Evolutionary conservation across 2,113 vertebrate genomes (phyloP).

Genomic region (Steatornis caripensis): DNA sequence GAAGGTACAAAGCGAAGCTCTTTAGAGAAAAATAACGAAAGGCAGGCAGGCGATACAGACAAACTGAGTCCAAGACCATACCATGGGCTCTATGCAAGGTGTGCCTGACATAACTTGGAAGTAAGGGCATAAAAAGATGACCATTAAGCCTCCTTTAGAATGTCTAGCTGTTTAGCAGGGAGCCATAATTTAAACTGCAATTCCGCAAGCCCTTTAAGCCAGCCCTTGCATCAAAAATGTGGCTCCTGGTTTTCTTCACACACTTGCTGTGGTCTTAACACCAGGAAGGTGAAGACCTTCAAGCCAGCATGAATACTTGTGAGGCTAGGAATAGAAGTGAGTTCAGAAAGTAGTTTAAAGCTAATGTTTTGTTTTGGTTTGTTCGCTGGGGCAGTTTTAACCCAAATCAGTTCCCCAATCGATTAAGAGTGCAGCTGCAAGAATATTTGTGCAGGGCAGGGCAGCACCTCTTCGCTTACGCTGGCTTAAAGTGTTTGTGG

Average conservation of each 20-base stretch:
- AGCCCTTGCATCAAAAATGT: neutral
- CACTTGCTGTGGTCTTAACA: neutral
- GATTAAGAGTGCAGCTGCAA: conserved; percentile 34
- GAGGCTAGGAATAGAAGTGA: neutral
- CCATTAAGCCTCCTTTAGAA: neutral
- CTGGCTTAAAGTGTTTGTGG: conserved; percentile 39
- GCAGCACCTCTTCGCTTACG: conserved; percentile 36
- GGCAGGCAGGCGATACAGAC: neutral
- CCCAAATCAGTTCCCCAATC: neutral
- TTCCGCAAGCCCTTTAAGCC: neutral
- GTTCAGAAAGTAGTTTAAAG: neutral
- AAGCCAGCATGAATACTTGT: neutral
- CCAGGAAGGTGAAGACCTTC: neutral
- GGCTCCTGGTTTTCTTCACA: neutral
- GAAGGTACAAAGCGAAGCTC: neutral
- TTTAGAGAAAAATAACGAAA: neutral
- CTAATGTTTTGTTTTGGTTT: neutral
- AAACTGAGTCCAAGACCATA: neutral
- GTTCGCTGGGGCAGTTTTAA: neutral
- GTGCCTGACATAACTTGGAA: neutral
- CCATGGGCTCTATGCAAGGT: neutral
- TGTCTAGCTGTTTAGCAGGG: neutral
- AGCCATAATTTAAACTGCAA: neutral
- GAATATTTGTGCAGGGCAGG: conserved; percentile 54
- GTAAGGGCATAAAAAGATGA: neutral